These are phyloP conservation scores for Tamandua tetradactyla DNA, from an alignment of 2,797 vertebrate genomes.

Conservation along the genomic window DNA sequence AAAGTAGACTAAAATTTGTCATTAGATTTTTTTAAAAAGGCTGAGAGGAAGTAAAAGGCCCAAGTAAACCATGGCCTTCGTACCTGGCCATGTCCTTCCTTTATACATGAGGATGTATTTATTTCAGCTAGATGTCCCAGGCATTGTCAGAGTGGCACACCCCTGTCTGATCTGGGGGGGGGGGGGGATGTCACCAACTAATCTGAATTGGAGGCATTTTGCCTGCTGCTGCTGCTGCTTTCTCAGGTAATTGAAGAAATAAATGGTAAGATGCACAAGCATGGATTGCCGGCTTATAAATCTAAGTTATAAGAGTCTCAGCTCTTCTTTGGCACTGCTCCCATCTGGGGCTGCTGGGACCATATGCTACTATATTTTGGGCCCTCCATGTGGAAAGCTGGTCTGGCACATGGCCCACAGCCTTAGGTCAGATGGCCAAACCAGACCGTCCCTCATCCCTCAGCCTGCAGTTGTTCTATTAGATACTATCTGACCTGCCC, in stretches of 20 bases:
- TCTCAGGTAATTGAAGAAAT: not conserved
- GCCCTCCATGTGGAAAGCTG: not conserved
- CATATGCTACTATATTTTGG: not conserved
- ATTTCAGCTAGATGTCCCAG: not conserved
- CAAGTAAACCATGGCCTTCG: not conserved
- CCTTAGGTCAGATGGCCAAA: not conserved
- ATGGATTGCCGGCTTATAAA: too few species aligned
- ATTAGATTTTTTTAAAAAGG: not conserved
- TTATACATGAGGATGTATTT: not conserved
- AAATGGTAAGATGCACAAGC: too few species aligned
- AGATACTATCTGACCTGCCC: accelerated
- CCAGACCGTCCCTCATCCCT: too few species aligned
- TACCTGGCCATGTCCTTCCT: not conserved
- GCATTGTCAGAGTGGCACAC: too few species aligned
- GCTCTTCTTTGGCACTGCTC: not conserved
- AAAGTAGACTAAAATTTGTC: conserved; percentile 34
- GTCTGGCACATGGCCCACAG: not conserved
- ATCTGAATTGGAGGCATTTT: not conserved
- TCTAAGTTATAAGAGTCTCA: too few species aligned
- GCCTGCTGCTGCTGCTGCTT: not conserved
- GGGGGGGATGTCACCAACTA: not conserved
- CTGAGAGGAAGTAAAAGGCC: not conserved
- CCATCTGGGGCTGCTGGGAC: not conserved
- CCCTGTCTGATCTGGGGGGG: not conserved
- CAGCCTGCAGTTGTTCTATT: accelerated